Evolutionary conservation across 2,113 vertebrate genomes (phyloP).

Genomic region (Okapia johnstoni): DNA sequence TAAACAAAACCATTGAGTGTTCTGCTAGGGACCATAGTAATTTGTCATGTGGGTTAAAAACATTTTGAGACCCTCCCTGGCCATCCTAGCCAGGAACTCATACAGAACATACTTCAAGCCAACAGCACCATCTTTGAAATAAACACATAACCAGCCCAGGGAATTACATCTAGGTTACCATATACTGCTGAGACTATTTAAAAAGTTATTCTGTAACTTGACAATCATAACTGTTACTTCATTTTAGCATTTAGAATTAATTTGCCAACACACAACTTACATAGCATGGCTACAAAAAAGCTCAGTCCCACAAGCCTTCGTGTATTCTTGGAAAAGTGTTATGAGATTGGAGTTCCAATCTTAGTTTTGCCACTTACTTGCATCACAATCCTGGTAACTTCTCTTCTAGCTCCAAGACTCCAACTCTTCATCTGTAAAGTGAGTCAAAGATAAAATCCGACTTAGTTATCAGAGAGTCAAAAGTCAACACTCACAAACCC

Average conservation of each 20-base stretch:
- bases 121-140: background rate
- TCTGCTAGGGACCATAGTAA: background rate
- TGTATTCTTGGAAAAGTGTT: background rate
- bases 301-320: background rate
- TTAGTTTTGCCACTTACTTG: background rate
- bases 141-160: background rate
- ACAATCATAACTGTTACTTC: background rate
- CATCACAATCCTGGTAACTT: background rate
- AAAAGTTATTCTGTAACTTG: background rate
- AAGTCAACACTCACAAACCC: background rate
- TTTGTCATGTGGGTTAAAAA: background rate
- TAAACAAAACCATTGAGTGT: background rate
- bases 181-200: background rate
- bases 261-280: background rate
- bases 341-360: background rate
- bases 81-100: background rate
- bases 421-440: conserved; percentile 31
- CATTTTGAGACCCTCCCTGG: background rate
- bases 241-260: background rate
- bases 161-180: background rate
- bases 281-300: background rate
- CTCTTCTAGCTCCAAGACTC: background rate
- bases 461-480: background rate
- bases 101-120: background rate
- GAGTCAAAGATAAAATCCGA: background rate